Evolutionary conservation across 1,140 invertebrate species (phyloP).

Genomic region (Diabrotica virgifera): DNA sequence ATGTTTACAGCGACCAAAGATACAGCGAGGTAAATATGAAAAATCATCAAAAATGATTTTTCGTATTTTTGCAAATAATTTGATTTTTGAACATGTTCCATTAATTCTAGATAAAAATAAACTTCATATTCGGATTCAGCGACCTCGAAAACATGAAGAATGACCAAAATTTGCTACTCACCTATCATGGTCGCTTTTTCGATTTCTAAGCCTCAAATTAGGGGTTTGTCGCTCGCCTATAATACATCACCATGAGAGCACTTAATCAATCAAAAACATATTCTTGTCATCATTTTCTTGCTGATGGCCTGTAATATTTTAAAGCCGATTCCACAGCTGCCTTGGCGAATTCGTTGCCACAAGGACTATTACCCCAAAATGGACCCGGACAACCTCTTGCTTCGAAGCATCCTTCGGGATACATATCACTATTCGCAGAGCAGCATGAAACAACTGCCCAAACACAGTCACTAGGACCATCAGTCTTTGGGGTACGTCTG

Average conservation of each 20-base stretch:
- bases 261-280: neutral
- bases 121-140: no score
- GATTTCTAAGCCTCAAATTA: no score
- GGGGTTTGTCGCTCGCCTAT: no score
- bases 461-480: conserved; percentile 52
- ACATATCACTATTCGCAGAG: conserved; percentile 42
- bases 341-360: conserved; percentile 52
- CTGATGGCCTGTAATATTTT: conserved; percentile 41
- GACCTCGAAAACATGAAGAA: no score
- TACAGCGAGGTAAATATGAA: no score
- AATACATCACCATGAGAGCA: neutral
- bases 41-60: no score
- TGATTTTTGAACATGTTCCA: no score
- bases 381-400: conserved; percentile 60
- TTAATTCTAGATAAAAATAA: no score
- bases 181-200: no score
- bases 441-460: conserved; percentile 69
- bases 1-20: no score
- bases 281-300: neutral
- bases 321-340: conserved; percentile 50
- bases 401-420: conserved; percentile 62
- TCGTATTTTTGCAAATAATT: no score
- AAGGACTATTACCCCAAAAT: conserved; percentile 62
- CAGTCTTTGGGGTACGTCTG: conserved; percentile 19
- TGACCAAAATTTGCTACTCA: no score